A percentile compares a stretch with the other conserved stretches of the same genome.
Evolutionary conservation across 2,113 vertebrate genomes (phyloP).

Genomic region (Rhineura floridana): DNA sequence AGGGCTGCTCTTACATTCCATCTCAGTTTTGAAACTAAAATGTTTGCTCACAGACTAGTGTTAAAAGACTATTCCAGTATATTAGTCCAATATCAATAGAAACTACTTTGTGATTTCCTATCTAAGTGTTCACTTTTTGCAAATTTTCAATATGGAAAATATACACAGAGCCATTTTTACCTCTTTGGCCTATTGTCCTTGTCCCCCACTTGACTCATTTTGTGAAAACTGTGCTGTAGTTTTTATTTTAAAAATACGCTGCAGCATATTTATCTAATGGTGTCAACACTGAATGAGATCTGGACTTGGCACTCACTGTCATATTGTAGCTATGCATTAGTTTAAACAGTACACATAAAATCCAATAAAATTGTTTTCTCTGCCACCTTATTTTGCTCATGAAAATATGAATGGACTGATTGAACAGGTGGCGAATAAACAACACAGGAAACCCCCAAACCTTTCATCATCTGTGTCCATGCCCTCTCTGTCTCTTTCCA

Average conservation of each 20-base stretch:
- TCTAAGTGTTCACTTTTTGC: no score
- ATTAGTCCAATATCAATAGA: no score
- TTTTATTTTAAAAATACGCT: neutral
- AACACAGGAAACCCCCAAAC: slow-evolving; percentile 58
- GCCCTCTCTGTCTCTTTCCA: slow-evolving; percentile 86
- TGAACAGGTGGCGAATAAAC: neutral
- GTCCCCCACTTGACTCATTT: neutral
- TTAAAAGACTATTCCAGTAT: no score
- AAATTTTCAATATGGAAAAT: no score
- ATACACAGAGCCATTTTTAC: no score
- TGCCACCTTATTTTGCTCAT: neutral
- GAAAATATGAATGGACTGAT: neutral
- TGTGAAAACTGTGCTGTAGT: neutral
- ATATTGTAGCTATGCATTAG: neutral
- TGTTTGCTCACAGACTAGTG: no score
- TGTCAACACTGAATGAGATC: neutral
- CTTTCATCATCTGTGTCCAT: slow-evolving; percentile 89
- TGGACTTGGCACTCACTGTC: neutral
- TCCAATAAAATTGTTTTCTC: neutral
- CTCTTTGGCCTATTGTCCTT: no score
- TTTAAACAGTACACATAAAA: neutral
- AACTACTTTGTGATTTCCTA: no score
- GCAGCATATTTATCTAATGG: neutral
- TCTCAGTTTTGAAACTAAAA: neutral
- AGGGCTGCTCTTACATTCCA: neutral